Conservation (phyloP, 2,113 vertebrate genomes). For the Aspiorhynchus laticeps region DNA sequence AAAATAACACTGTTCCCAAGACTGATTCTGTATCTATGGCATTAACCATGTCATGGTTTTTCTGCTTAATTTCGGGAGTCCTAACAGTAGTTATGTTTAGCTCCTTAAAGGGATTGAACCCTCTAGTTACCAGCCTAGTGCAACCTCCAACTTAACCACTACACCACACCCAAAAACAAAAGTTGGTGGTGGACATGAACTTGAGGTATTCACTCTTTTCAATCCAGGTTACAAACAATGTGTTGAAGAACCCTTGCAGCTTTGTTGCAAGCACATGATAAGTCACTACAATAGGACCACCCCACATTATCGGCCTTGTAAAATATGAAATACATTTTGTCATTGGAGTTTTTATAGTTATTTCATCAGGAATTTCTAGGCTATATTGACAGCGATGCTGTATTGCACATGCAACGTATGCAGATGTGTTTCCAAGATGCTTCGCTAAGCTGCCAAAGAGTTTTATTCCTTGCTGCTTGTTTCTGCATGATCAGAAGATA, state of each 20-base stretch:
- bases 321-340: background rate
- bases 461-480: slow-evolving; percentile 36
- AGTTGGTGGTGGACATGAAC: background rate
- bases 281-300: background rate
- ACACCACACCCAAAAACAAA: background rate
- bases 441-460: background rate
- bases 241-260: background rate
- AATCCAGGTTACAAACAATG: background rate
- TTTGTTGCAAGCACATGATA: background rate
- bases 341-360: background rate
- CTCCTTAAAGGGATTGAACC: background rate
- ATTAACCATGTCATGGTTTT: background rate
- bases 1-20: background rate
- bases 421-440: background rate
- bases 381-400: background rate
- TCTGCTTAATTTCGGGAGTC: background rate
- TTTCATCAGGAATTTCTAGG: slow-evolving; percentile 9
- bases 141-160: background rate
- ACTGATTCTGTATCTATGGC: background rate
- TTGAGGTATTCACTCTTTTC: background rate
- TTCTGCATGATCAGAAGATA: slow-evolving; percentile 35
- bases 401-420: background rate
- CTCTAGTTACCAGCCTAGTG: background rate
- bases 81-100: background rate
- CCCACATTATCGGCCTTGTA: background rate